Percentiles rank a stretch among this genome's conserved stretches.
These are phyloP conservation scores for Branchinecta lynchi DNA, from an alignment of 1,140 invertebrate genomes.

Conservation along the genomic window DNA sequence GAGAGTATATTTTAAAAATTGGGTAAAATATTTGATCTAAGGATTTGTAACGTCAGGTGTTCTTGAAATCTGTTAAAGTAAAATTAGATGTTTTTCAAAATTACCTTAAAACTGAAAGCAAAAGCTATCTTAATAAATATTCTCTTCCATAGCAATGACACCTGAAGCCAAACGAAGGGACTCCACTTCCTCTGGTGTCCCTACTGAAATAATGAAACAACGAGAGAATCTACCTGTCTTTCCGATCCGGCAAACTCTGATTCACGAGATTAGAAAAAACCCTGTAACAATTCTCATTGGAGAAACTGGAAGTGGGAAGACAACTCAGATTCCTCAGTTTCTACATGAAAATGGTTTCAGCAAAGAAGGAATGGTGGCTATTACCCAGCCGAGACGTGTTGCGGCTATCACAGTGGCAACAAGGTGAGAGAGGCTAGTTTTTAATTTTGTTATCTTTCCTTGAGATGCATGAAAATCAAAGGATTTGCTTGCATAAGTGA, in stretches of 20 bases:
- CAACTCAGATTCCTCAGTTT: slow-evolving; percentile 74
- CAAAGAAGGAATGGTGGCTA: slow-evolving; percentile 45
- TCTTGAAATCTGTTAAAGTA: no score
- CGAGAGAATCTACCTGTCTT: neutral
- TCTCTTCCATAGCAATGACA: no score
- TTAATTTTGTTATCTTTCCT: no score
- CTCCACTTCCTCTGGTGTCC: neutral
- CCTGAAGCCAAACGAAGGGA: no score
- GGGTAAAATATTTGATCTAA: no score
- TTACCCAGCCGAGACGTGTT: slow-evolving; percentile 75
- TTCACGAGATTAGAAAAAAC: slow-evolving; percentile 38
- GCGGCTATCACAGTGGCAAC: slow-evolving; percentile 79
- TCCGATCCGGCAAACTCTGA: slow-evolving; percentile 29
- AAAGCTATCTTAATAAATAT: no score
- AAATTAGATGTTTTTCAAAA: no score
- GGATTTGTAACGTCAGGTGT: no score
- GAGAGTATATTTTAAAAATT: no score
- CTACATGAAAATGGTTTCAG: slow-evolving; percentile 43
- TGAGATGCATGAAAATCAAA: no score
- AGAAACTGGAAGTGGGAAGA: slow-evolving; percentile 80
- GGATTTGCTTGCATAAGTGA: no score
- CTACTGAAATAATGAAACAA: neutral
- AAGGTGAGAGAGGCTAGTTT: neutral
- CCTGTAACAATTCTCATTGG: slow-evolving; percentile 61
- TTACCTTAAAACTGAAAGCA: no score